phyloP scores from a whole-genome alignment of 2,888 invertebrate species.

The Hydrotaea diabolus region DNA sequence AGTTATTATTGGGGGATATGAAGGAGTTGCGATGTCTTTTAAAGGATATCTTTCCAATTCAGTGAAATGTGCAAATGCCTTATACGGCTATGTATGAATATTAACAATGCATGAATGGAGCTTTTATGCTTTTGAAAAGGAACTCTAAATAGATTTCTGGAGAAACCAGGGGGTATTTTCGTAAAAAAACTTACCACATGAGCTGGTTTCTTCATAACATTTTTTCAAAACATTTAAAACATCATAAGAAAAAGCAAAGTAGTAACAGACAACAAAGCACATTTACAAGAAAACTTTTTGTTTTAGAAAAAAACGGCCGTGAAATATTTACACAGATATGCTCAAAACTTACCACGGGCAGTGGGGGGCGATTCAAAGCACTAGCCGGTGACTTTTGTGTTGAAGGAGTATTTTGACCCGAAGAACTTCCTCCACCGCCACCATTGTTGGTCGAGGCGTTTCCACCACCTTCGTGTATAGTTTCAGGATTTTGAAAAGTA shows the following conservation, averaged over 20 bases:
- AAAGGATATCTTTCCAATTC: not conserved
- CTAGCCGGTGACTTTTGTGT: slow-evolving; percentile 82
- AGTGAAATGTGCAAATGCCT: not conserved
- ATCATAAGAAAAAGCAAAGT: slow-evolving; percentile 48
- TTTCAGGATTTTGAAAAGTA: slow-evolving; percentile 91
- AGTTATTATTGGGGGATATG: no score
- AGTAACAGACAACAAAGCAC: slow-evolving; percentile 53
- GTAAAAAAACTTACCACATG: slow-evolving; percentile 76
- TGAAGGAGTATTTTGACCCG: slow-evolving; percentile 76
- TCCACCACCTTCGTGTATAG: slow-evolving; percentile 76
- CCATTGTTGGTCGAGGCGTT: slow-evolving; percentile 23
- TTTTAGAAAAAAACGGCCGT: not conserved
- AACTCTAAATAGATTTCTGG: slow-evolving; percentile 29
- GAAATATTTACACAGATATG: not conserved
- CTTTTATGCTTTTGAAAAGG: slow-evolving; percentile 30
- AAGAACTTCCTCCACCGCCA: slow-evolving; percentile 64
- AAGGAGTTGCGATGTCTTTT: no score
- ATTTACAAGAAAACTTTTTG: slow-evolving; percentile 67
- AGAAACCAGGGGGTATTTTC: slow-evolving; percentile 60
- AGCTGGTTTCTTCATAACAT: slow-evolving; percentile 74
- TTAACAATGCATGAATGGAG: not conserved
- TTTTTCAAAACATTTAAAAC: slow-evolving; percentile 69
- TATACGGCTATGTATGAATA: not conserved
- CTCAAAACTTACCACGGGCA: slow-evolving; percentile 85
- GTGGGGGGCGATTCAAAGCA: slow-evolving; percentile 84